Evolutionary conservation across 30 jellyfish, hydroid and myxozoan genomes (phyloP), one percentile per base, ranked within the genome.

Genomic region (Phacellophora camtschatica): DNA sequence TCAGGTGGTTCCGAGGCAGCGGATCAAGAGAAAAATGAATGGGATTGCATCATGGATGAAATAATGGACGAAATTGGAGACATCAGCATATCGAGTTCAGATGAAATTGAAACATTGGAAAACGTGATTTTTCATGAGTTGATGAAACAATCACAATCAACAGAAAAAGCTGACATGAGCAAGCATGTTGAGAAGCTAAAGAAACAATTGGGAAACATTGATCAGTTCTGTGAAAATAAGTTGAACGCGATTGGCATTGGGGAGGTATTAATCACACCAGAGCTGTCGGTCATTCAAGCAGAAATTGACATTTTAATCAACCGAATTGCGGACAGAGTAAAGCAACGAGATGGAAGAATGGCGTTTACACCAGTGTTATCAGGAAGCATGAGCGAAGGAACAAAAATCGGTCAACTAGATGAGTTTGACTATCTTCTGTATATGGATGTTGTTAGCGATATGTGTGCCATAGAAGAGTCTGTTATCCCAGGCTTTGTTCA

Each of bases 341-440:
- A 29, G 74, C 74, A 61, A 24, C 7, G 19, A 24, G 74, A 61
- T 29, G 74, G 50, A 24, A 28, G 74, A 24, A 20, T 61, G 50
- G 74, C 74, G 30, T 61, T 61, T 35, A 61, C 74, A 20, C 74
- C 74, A 4, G 49, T 32, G 10, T 24, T 61, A 35, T 61, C 74
- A 7, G 74, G 74, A 24, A 61, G 74, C 43, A 61, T 61, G 74
- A 61, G 74, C 49, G 74, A 61, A 61, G 74, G 20, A 61, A 61
- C 74, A 22, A 61, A 61, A 29, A 61, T 61, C 20, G 74, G 74
- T 1, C 25, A 25, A 7, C 13, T 61, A 24, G 55, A 61, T 29
- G 74, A 61, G 49, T 61, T 61, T 50, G 74, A 61, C 49, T 61
- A 61, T 61, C 74, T 61, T 2, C 49, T 61, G 20, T 61, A 61